Evolutionary conservation across 2,888 invertebrate genomes (phyloP).

Genomic region (Monopis laevigella): DNA sequence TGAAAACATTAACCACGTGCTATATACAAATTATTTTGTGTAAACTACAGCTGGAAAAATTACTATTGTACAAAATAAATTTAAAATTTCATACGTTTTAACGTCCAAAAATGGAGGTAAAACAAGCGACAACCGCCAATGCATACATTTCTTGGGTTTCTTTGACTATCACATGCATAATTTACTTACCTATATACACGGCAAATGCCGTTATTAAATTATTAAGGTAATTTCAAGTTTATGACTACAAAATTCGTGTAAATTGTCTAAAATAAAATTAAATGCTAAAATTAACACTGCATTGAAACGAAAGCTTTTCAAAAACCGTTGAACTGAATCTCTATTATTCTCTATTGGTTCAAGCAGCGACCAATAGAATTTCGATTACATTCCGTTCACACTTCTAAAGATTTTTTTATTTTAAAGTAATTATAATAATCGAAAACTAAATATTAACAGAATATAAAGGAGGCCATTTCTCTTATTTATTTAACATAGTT

Average conservation of each 20-base stretch:
- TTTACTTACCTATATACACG: conserved; percentile 40
- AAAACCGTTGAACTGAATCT: conserved; percentile 55
- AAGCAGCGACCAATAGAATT: conserved; percentile 31
- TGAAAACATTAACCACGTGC: too few relatives aligned
- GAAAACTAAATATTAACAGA: too few relatives aligned
- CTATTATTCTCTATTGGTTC: conserved; percentile 47
- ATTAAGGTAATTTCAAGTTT: conserved; percentile 24
- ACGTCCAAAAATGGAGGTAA: conserved; percentile 61
- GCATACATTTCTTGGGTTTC: too few relatives aligned
- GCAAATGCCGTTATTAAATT: conserved; percentile 41
- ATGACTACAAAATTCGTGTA: conserved; percentile 8
- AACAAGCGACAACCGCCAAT: conserved; percentile 45
- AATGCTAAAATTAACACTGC: conserved; percentile 41
- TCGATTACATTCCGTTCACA: conserved; percentile 29
- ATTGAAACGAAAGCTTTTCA: conserved; percentile 41
- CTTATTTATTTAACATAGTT: too few relatives aligned
- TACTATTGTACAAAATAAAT: conserved; percentile 17
- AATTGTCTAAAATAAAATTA: conserved; percentile 10
- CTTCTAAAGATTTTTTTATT: too few relatives aligned
- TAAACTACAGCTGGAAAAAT: background rate
- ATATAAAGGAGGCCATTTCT: too few relatives aligned
- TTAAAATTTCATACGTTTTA: conserved; percentile 38
- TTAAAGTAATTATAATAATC: too few relatives aligned
- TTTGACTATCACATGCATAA: background rate
- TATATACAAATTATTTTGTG: too few relatives aligned